Percentiles rank a stretch among this genome's conserved stretches.
These are phyloP conservation scores for Cephus rjabovi DNA, from an alignment of 2,888 invertebrate species.

Conservation along the genomic window DNA sequence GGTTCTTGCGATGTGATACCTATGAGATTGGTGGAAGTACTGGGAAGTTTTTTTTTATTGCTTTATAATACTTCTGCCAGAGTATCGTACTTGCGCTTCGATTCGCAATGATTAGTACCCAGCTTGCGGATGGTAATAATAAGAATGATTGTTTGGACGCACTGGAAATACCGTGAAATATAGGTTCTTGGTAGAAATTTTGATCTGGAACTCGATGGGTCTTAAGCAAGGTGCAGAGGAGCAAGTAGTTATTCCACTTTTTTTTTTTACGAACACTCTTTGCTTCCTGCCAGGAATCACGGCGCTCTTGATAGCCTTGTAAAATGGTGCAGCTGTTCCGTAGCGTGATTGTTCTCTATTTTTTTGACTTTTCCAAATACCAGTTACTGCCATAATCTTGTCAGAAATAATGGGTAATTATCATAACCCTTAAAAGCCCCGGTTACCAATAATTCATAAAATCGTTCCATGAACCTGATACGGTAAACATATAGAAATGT, in stretches of 20 bases:
- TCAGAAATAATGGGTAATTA: neutral
- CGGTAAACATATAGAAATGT: neutral
- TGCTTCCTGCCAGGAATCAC: slow-evolving; percentile 1
- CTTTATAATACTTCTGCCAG: neutral
- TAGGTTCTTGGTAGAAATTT: neutral
- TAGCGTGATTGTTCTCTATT: neutral
- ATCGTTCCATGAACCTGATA: neutral
- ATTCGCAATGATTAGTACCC: neutral
- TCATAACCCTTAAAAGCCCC: neutral
- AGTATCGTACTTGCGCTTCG: neutral
- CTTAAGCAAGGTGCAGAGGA: neutral
- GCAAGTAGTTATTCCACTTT: neutral
- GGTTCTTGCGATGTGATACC: neutral
- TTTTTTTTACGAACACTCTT: neutral
- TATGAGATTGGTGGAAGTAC: neutral
- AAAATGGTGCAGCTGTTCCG: slow-evolving; percentile 9
- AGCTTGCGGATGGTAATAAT: neutral
- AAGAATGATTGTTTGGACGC: neutral
- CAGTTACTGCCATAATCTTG: neutral
- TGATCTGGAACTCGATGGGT: neutral
- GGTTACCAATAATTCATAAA: neutral
- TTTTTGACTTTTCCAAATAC: neutral
- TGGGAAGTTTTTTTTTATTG: neutral
- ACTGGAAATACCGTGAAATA: neutral
- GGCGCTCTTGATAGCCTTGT: neutral